Percentiles rank a stretch among this genome's conserved stretches.
Evolutionary conservation across 2,888 invertebrate genomes (phyloP).

Genomic region (Drosophila vallismaia): DNA sequence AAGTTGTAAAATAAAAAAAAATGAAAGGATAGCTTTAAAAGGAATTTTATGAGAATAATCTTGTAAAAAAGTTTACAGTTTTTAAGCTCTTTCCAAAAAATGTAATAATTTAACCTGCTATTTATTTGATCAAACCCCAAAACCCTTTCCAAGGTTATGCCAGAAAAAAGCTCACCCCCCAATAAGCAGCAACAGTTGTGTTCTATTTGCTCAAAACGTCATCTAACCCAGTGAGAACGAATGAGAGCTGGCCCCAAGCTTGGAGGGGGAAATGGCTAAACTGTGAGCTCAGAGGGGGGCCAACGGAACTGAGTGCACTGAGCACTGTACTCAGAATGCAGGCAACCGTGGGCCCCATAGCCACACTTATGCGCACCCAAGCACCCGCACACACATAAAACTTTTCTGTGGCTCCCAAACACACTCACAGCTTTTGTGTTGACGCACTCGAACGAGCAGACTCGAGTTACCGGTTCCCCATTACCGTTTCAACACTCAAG

Average conservation of each 20-base stretch:
- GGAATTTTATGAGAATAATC: too few species aligned
- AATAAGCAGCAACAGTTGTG: conserved; percentile 70
- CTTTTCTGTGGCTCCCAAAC: conserved; percentile 25
- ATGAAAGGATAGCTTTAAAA: too few species aligned
- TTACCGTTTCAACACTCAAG: conserved; percentile 18
- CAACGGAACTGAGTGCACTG: conserved; percentile 47
- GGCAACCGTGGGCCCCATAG: conserved; percentile 56
- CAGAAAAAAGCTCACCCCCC: conserved; percentile 23
- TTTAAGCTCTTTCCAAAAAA: too few species aligned
- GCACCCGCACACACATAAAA: conserved; percentile 19
- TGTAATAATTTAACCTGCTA: too few species aligned
- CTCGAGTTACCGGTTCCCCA: conserved; percentile 24
- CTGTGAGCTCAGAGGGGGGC: conserved; percentile 18
- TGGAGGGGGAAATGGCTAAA: conserved; percentile 7
- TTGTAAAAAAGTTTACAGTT: too few species aligned
- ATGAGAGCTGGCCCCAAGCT: conserved; percentile 8
- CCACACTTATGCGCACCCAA: conserved; percentile 48
- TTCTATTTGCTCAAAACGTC: conserved; percentile 11
- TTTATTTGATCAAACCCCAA: neutral
- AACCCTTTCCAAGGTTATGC: conserved; percentile 1
- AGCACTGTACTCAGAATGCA: conserved; percentile 61
- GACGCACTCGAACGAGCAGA: conserved; percentile 60
- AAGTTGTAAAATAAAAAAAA: neutral
- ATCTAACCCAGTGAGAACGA: conserved; percentile 5
- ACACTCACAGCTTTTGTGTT: conserved; percentile 62